Evolutionary conservation across 2,888 invertebrate genomes (phyloP).

Genomic region (Troglohyphantes excavatus): DNA sequence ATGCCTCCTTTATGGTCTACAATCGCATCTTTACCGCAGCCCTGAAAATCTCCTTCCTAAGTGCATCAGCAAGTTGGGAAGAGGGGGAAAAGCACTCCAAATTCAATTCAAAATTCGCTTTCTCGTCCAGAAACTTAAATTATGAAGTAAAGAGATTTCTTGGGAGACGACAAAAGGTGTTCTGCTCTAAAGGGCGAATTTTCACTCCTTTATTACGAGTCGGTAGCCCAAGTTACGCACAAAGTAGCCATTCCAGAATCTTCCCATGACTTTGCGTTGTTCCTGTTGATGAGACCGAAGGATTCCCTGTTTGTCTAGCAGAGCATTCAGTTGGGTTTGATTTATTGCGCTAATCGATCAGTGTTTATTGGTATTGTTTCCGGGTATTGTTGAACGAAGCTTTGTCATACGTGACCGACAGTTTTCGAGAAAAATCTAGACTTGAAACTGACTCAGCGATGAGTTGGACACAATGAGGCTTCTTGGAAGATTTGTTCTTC

Average conservation of each 20-base stretch:
- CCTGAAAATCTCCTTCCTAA: background rate
- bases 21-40: background rate
- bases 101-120: slow-evolving; percentile 31
- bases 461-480: background rate
- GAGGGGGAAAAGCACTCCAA: background rate
- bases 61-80: slow-evolving; percentile 34
- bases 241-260: background rate
- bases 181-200: background rate
- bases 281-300: background rate
- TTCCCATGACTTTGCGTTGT: background rate
- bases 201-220: background rate
- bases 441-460: background rate
- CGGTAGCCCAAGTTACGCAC: background rate
- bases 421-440: background rate
- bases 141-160: slow-evolving; percentile 6
- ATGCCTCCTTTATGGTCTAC: slow-evolving; percentile 45
- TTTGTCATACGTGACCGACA: background rate
- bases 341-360: slow-evolving; percentile 19
- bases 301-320: background rate
- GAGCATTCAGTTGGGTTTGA: background rate
- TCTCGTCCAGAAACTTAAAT: slow-evolving; percentile 13
- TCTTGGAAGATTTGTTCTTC: background rate
- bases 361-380: slow-evolving; percentile 5
- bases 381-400: slow-evolving; percentile 24
- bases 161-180: background rate